Evolutionary conservation across 2,797 vertebrate species (phyloP).

Genomic region (Myripristis murdjan): DNA sequence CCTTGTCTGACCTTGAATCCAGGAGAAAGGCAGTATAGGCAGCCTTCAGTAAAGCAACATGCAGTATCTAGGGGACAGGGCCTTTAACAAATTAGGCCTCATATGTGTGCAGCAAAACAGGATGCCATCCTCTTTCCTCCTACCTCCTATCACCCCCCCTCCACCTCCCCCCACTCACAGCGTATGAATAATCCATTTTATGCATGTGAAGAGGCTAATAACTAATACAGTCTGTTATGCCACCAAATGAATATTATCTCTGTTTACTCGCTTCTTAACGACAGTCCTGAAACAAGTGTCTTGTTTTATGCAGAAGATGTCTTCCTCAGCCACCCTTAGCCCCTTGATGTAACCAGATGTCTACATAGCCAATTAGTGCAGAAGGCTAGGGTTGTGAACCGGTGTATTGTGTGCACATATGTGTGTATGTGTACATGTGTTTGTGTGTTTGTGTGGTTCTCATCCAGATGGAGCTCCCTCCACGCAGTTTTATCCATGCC

Average conservation of each 20-base stretch:
- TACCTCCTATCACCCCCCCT: conserved; percentile 23
- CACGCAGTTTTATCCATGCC: conserved; percentile 12
- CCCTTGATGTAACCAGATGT: conserved; percentile 27
- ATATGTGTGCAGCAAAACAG: conserved; percentile 22
- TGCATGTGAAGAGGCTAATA: conserved; percentile 48
- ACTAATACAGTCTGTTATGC: conserved; percentile 56
- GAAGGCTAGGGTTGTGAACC: conserved; percentile 2
- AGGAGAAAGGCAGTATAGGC: too few species aligned
- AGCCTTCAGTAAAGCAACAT: background rate
- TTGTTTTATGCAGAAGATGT: conserved; percentile 34
- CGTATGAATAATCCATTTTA: conserved; percentile 51
- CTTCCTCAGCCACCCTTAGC: conserved; percentile 25
- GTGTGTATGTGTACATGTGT: background rate
- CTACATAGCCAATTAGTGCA: conserved; percentile 10
- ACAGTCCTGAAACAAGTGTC: conserved; percentile 47
- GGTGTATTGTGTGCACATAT: background rate
- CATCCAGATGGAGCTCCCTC: conserved; percentile 2
- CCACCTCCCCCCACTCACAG: background rate
- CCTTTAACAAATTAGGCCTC: background rate
- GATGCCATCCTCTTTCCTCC: conserved; percentile 23
- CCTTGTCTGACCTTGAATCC: too few species aligned
- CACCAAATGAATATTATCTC: conserved; percentile 55
- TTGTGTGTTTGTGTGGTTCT: background rate
- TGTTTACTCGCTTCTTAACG: conserved; percentile 57
- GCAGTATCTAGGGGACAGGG: background rate